Evolutionary conservation across 2,888 invertebrate genomes (phyloP).

Genomic region (Spodoptera littoralis): DNA sequence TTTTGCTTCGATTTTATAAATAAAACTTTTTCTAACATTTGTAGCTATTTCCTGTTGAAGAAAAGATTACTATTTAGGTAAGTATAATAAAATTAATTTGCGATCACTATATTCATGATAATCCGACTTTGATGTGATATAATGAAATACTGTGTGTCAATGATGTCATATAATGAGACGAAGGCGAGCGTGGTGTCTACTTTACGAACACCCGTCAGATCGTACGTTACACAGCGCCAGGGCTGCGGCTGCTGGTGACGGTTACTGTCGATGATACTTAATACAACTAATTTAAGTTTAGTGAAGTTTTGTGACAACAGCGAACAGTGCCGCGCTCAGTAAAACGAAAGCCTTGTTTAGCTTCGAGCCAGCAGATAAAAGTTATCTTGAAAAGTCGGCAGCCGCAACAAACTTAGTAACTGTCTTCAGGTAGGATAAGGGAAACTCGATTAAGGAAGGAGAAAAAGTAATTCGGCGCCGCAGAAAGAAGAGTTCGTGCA

Average conservation of each 20-base stretch:
- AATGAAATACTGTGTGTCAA: too few relatives aligned
- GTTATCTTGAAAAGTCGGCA: slow-evolving; percentile 75
- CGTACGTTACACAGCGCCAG: slow-evolving; percentile 21
- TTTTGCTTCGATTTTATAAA: slow-evolving; percentile 59
- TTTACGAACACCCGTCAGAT: slow-evolving; percentile 31
- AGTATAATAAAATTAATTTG: slow-evolving; percentile 59
- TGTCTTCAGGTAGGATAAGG: slow-evolving; percentile 81
- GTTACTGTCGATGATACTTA: slow-evolving; percentile 62
- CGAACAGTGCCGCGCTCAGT: slow-evolving; percentile 62
- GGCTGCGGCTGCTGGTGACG: slow-evolving; percentile 32
- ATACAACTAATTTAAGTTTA: slow-evolving; percentile 76
- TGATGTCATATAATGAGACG: slow-evolving; percentile 30
- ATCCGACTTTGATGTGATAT: slow-evolving; percentile 57
- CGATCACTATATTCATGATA: slow-evolving; percentile 50
- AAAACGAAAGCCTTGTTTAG: slow-evolving; percentile 79
- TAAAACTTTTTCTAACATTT: slow-evolving; percentile 56
- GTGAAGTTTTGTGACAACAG: slow-evolving; percentile 70
- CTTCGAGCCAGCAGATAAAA: slow-evolving; percentile 72
- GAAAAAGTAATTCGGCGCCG: slow-evolving; percentile 78
- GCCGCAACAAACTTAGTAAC: slow-evolving; percentile 80
- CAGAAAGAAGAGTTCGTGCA: slow-evolving; percentile 63
- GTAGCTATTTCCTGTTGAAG: slow-evolving; percentile 39
- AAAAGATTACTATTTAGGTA: slow-evolving; percentile 55
- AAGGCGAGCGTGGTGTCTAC: slow-evolving; percentile 21
- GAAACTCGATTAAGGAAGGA: slow-evolving; percentile 80